Evolutionary conservation across 2,888 invertebrate species (phyloP).

Genomic region (Mactromeris polynyma): DNA sequence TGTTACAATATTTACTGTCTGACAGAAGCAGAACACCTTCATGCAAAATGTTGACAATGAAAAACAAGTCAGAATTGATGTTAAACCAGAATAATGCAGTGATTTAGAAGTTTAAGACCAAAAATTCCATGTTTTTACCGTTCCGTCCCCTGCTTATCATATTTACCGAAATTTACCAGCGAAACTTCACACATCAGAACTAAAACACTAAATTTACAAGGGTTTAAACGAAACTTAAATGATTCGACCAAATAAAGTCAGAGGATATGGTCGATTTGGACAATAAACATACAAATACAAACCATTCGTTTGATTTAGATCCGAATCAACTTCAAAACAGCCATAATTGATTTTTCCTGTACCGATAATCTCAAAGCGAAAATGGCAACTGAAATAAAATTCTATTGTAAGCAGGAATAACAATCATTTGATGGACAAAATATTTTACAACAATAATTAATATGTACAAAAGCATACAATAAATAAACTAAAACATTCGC

Average conservation of each 20-base stretch:
- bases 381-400: neutral
- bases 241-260: neutral
- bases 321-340: slow-evolving; percentile 76
- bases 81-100: no score
- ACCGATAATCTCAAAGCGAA: slow-evolving; percentile 24
- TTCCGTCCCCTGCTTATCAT: neutral
- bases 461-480: no score
- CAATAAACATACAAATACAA: slow-evolving; percentile 30
- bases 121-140: neutral
- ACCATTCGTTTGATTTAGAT: slow-evolving; percentile 70
- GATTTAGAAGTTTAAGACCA: no score
- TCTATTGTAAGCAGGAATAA: neutral
- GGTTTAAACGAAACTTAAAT: neutral
- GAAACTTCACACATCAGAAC: neutral
- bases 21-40: no score
- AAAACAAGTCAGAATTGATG: no score
- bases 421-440: no score
- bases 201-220: neutral
- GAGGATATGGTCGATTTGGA: neutral
- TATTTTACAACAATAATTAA: no score
- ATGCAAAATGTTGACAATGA: no score
- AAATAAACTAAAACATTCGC: neutral
- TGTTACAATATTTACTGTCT: no score
- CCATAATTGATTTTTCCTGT: slow-evolving; percentile 82
- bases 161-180: neutral